Conservation (phyloP, 2,888 invertebrate genomes). For the Ditula angustiorana region DNA sequence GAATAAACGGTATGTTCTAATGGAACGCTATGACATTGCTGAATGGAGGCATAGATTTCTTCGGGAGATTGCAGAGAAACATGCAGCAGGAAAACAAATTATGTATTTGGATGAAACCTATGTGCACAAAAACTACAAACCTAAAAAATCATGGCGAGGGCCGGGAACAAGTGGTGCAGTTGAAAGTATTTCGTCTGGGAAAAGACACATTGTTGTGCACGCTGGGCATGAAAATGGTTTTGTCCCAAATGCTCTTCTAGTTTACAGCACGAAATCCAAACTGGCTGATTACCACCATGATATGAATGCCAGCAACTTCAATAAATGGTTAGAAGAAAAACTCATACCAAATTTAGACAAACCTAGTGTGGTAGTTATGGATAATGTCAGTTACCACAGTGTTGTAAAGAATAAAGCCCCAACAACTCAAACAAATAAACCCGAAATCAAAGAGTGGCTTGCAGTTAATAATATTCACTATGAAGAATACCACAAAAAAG, state of each 20-base stretch:
- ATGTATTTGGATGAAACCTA: conserved; percentile 48
- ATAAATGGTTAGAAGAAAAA: conserved; percentile 41
- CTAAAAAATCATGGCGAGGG: conserved; percentile 47
- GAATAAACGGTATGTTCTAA: conserved; percentile 46
- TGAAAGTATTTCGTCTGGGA: conserved; percentile 46
- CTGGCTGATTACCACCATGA: conserved; percentile 46
- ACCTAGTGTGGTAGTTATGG: conserved; percentile 36
- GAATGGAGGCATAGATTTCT: conserved; percentile 47
- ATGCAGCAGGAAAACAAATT: conserved; percentile 41
- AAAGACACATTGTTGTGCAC: conserved; percentile 49
- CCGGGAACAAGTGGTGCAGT: conserved; percentile 43
- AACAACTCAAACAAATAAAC: conserved; percentile 7
- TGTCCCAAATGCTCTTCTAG: conserved; percentile 42
- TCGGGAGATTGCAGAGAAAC: conserved; percentile 37
- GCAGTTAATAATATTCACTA: conserved; percentile 17
- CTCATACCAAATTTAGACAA: conserved; percentile 38
- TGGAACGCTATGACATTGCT: conserved; percentile 45
- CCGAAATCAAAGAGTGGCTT: conserved; percentile 13
- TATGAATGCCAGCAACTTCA: conserved; percentile 44
- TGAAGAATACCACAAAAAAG: conserved; percentile 14
- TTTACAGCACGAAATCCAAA: conserved; percentile 45
- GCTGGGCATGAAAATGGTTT: conserved; percentile 45
- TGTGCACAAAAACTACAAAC: conserved; percentile 45
- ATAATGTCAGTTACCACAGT: conserved; percentile 40
- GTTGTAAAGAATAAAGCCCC: conserved; percentile 18